A percentile compares a stretch with the other conserved stretches of the same genome.
These are phyloP conservation scores for Alces alces DNA, from an alignment of 2,113 vertebrate species.

Conservation along the genomic window DNA sequence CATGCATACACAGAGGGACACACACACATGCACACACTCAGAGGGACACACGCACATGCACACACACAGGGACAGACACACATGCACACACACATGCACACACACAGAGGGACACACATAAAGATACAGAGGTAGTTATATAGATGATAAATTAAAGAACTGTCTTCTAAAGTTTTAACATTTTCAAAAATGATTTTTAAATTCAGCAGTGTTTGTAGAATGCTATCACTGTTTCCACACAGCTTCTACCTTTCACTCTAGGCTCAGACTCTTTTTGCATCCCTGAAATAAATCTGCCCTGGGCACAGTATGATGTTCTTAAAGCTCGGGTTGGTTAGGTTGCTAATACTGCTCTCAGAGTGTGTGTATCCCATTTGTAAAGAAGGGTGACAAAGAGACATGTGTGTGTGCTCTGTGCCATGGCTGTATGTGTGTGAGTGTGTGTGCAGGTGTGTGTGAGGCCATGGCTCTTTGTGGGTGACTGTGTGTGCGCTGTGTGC, in stretches of 20 bases:
- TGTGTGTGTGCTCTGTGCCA: accelerated
- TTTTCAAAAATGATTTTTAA: background rate
- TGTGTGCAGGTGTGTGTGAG: no score
- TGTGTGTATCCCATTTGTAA: background rate
- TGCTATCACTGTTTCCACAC: background rate
- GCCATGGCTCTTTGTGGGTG: background rate
- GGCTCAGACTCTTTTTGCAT: background rate
- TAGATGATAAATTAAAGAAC: background rate
- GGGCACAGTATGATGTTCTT: background rate
- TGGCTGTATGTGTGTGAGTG: no score
- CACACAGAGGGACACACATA: background rate
- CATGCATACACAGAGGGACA: no score
- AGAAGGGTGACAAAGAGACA: no score
- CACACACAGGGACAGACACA: no score
- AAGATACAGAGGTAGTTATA: accelerated
- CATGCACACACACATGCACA: no score
- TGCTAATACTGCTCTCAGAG: background rate
- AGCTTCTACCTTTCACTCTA: background rate
- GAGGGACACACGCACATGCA: no score
- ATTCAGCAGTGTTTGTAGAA: background rate
- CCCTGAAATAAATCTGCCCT: no score
- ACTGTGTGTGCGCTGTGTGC: accelerated
- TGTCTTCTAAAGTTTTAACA: background rate
- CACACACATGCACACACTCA: no score
- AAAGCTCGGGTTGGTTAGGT: background rate